Evolutionary conservation across 2,113 vertebrate species (phyloP), one percentile per base, ranked within the genome.

Genomic region (Montifringilla adamsi): DNA sequence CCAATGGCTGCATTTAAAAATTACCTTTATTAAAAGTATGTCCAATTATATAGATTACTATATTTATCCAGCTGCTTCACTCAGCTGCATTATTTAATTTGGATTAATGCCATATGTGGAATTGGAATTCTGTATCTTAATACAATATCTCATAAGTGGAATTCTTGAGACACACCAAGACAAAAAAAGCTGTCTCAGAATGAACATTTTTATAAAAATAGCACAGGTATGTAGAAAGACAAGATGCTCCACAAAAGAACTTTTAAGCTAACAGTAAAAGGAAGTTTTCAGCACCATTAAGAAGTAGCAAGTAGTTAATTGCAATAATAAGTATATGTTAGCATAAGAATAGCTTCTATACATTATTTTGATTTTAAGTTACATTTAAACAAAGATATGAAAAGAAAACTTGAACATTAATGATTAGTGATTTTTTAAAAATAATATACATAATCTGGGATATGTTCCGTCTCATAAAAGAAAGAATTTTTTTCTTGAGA

Each of bases 51-150:
- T 22, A 70, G 55, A 74, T 67, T 46, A 8, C 31, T 92, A 74
- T 83, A 93, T 90, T 85, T 90, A 95, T 41, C 19, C 5, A 49
- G 43, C 62, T 31, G 23, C 53, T 90, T 90, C n/a, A 55, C 4
- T 85, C 59, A 89, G 33, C 13, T 90, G 30, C 19, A 68, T 81
- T 77, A 81, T 64, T 92, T 92, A 77, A 88, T 93, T 90, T 94
- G 83, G 27, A 92, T 93, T 89, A 94, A 78, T 13, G 28, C 9
- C 20, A 52, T 19, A 35, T 50, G 33, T 0, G 1, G 33, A 80
- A 89, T 70, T 93, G 55, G 50, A 95, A 88, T 93, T 90, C 85
- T 39, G 11, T 93, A 86, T 92, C 85, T 90, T 94, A 88, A 83
- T 92, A 53, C 31, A 63, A 44, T 9, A 69, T 92, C 75, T 81